Evolutionary conservation across 2,797 vertebrate species (phyloP).

Genomic region (Argentina silus): DNA sequence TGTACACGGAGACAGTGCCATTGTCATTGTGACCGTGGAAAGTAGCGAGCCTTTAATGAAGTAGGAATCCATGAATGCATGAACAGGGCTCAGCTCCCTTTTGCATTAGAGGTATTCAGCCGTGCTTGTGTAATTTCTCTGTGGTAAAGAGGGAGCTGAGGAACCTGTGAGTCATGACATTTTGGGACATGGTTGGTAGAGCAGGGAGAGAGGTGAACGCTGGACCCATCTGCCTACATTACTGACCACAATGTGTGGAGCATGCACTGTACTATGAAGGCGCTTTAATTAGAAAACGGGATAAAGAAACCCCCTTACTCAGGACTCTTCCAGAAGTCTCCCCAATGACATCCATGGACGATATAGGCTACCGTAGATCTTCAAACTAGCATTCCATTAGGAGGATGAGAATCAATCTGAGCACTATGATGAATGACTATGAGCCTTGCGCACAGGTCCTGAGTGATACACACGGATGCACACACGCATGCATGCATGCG

Average conservation of each 20-base stretch:
- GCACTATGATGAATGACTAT: background rate
- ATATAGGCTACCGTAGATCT: too few species aligned
- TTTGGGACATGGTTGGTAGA: conserved; percentile 63
- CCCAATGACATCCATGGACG: too few species aligned
- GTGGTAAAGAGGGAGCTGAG: conserved; percentile 45
- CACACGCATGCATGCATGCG: conserved; percentile 13
- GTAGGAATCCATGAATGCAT: conserved; percentile 54
- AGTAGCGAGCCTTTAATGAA: conserved; percentile 60
- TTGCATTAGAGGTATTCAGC: conserved; percentile 69
- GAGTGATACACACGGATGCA: background rate
- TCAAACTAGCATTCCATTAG: background rate
- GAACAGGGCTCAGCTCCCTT: conserved; percentile 53
- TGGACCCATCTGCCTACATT: conserved; percentile 42
- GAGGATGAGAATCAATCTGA: background rate
- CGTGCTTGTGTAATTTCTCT: conserved; percentile 63
- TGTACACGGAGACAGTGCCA: background rate
- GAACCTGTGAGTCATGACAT: conserved; percentile 63
- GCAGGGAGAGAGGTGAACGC: conserved; percentile 48
- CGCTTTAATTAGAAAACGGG: too few species aligned
- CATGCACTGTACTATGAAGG: background rate
- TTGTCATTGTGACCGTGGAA: conserved; percentile 46
- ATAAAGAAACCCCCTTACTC: too few species aligned
- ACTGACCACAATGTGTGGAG: conserved; percentile 33
- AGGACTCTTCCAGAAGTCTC: too few species aligned
- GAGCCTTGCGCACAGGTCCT: too few species aligned